These are phyloP conservation scores for Hybos culiciformis DNA, from an alignment of 2,888 invertebrate genomes.

Conservation along the genomic window DNA sequence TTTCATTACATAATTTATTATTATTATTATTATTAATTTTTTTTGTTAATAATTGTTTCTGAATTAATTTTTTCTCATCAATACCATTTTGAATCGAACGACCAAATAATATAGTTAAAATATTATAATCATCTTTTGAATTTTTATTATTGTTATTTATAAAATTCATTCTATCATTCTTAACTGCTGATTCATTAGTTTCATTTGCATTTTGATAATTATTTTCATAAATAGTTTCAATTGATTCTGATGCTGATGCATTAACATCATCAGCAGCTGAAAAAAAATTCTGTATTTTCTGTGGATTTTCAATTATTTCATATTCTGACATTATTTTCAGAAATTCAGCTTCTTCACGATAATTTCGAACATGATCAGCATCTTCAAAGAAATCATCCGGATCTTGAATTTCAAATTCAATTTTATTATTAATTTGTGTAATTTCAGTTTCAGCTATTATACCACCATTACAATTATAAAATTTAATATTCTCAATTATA, in stretches of 20 bases:
- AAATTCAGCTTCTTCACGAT: constrained; percentile 29
- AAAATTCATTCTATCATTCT: too few relatives aligned
- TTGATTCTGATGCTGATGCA: constrained; percentile 2
- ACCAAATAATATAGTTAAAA: constrained; percentile 1
- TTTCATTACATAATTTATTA: background rate
- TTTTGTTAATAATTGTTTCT: background rate
- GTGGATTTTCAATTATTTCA: constrained; percentile 29
- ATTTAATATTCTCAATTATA: constrained; percentile 10
- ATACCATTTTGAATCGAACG: constrained; percentile 19
- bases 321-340: constrained; percentile 31
- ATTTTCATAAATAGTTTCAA: constrained; percentile 11
- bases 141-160: too few relatives aligned
- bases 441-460: constrained; percentile 17
- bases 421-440: background rate
- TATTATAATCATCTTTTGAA: constrained; percentile 1
- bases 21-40: background rate
- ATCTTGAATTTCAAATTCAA: constrained; percentile 25
- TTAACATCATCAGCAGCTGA: constrained; percentile 27
- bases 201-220: too few relatives aligned
- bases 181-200: too few relatives aligned
- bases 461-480: constrained; percentile 11
- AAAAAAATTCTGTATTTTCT: constrained; percentile 22
- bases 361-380: constrained; percentile 31
- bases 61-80: too few relatives aligned
- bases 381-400: constrained; percentile 34